Percentiles rank a stretch among this genome's conserved stretches.
These are phyloP conservation scores for Mohoua ochrocephala DNA, from an alignment of 2,113 vertebrate genomes.

Conservation along the genomic window DNA sequence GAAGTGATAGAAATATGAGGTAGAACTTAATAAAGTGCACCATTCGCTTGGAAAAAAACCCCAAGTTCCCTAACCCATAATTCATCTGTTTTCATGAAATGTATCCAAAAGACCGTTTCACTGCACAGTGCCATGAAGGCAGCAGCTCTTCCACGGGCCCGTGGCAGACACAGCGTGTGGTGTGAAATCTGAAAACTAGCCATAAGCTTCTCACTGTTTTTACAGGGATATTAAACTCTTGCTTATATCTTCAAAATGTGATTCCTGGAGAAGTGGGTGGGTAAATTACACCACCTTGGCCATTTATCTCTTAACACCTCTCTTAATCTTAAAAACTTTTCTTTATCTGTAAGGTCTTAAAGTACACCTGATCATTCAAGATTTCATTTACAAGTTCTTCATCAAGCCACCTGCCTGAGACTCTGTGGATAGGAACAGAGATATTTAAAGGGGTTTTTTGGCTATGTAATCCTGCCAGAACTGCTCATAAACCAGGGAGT, in stretches of 20 bases:
- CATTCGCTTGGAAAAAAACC: neutral
- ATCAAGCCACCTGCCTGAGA: neutral
- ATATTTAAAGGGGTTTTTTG: neutral
- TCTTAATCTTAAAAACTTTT: neutral
- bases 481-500: neutral
- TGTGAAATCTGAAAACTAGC: neutral
- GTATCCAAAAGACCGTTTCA: neutral
- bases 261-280: neutral
- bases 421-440: neutral
- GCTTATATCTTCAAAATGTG: neutral
- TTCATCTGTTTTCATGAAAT: neutral
- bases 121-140: neutral
- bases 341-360: neutral
- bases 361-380: neutral
- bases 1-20: neutral
- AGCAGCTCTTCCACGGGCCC: neutral
- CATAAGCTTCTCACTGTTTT: neutral
- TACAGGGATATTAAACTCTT: neutral
- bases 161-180: neutral
- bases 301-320: neutral
- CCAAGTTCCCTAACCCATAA: neutral
- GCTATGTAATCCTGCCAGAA: neutral
- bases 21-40: neutral
- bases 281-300: neutral
- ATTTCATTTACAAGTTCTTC: neutral